These are phyloP conservation scores for Coptotermes formosanus DNA, from an alignment of 1,140 invertebrate species.

Conservation along the genomic window DNA sequence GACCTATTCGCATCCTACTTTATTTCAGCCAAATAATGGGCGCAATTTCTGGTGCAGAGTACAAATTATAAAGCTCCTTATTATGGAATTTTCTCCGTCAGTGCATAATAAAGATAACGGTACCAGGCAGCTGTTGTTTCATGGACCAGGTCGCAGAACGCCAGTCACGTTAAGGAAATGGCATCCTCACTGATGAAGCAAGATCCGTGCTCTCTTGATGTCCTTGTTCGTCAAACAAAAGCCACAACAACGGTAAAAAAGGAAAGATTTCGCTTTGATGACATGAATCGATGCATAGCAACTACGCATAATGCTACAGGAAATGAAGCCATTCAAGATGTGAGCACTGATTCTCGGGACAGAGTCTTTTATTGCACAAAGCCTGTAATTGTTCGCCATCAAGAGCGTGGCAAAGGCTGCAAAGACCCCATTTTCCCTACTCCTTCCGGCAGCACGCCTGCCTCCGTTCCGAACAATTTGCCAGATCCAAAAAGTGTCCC, in stretches of 20 bases:
- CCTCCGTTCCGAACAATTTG: slow-evolving; percentile 36
- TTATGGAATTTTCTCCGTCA: too few species aligned
- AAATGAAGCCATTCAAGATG: slow-evolving; percentile 34
- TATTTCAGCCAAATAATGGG: too few species aligned
- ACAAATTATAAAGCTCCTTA: too few species aligned
- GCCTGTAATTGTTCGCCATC: slow-evolving; percentile 31
- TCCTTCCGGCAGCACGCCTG: slow-evolving; percentile 33
- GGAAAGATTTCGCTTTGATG: background rate
- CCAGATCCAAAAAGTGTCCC: slow-evolving; percentile 30
- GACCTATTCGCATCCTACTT: too few species aligned
- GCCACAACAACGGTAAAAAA: too few species aligned
- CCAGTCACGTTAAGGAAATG: background rate
- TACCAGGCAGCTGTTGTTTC: too few species aligned
- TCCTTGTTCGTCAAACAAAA: background rate
- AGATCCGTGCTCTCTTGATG: background rate
- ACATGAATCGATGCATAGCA: slow-evolving; percentile 8
- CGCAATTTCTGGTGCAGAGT: too few species aligned
- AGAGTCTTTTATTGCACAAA: slow-evolving; percentile 21
- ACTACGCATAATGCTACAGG: slow-evolving; percentile 33
- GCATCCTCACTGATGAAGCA: background rate
- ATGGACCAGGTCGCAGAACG: background rate
- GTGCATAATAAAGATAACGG: too few species aligned
- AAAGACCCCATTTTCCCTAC: slow-evolving; percentile 12
- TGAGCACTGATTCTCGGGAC: slow-evolving; percentile 27
- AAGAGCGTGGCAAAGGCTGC: slow-evolving; percentile 24